Evolutionary conservation across 2,113 vertebrate species (phyloP), one percentile per base, ranked within the genome.

Genomic region (Rhinichthys klamathensis): DNA sequence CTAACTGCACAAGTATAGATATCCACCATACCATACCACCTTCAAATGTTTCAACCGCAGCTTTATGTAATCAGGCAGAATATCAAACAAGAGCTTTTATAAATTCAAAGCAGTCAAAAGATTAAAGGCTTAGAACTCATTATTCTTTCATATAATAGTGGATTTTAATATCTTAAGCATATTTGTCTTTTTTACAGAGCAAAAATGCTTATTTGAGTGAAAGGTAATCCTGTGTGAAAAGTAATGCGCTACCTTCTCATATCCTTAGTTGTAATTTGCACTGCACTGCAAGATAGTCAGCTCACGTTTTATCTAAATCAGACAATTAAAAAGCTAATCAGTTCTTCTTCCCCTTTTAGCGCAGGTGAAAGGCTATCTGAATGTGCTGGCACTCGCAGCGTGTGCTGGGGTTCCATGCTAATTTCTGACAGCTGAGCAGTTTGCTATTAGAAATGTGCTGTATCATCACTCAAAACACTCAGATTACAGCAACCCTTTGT

Each of bases 271-370:
- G 41, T n/a, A 79, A 85, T 88, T 89, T 89, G 77, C 67, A 78
- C 87, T 23, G 41, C 75, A 87, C 88, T 83, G 70, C 49, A 86
- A 72, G 46, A 38, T 75, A 77, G 84, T 81, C 79, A 89, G 86
- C 82, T 78, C 32, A 44, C 65, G 84, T 90, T 91, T 88, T 85
- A 91, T 91, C 87, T 73, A 82, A 91, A 86, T 32, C 2, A 86
- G 79, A 81, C 91, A 90, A 92, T 92, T 92, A 89, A 89, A 90
- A 90, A 85, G 46, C 0, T 80, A 84, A 51, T 86, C 78, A 86
- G 82, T 85, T 91, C 80, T 69, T 90, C 74, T 89, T 84, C 80
- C 78, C 83, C 23, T 30, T 79, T 86, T 87, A 90, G 76, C 85
- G 75, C 81, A 90, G 90, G 87, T 90, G 85, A 90, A 89, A 30